These are phyloP conservation scores for Luffia ferchaultella DNA, from an alignment of 2,888 invertebrate species.

Conservation along the genomic window DNA sequence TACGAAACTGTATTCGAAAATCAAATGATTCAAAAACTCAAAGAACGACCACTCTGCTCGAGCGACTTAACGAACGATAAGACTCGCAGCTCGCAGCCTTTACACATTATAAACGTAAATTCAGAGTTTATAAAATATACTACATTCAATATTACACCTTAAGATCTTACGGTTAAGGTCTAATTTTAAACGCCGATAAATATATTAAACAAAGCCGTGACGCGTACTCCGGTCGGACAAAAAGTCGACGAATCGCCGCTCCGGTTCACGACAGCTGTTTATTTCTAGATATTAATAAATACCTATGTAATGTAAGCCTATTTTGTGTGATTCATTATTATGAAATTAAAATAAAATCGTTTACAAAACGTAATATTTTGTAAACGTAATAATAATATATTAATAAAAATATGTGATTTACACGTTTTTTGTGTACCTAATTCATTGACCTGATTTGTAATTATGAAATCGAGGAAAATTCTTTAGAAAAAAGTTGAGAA, in stretches of 20 bases:
- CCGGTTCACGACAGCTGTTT: background rate
- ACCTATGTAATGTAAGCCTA: background rate
- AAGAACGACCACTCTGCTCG: background rate
- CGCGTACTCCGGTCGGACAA: background rate
- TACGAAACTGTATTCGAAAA: too few species aligned
- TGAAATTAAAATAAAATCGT: too few species aligned
- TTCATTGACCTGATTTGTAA: too few species aligned
- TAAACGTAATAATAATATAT: too few species aligned
- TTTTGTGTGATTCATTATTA: too few species aligned
- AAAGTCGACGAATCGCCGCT: background rate
- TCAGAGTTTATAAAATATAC: background rate
- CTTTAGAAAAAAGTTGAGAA: too few species aligned
- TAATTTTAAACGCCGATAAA: background rate
- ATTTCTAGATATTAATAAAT: background rate
- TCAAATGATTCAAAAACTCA: background rate
- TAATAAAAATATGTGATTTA: too few species aligned
- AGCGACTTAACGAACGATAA: background rate
- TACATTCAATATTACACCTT: background rate
- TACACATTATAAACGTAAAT: background rate
- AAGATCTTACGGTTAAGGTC: background rate
- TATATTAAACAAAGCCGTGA: background rate
- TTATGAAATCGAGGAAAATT: too few species aligned
- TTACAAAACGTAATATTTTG: too few species aligned
- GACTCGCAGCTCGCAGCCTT: background rate
- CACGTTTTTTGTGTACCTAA: too few species aligned